phyloP scores from a whole-genome alignment of 64 coral and sea anemone genomes.

The Stichodactyla helianthus region DNA sequence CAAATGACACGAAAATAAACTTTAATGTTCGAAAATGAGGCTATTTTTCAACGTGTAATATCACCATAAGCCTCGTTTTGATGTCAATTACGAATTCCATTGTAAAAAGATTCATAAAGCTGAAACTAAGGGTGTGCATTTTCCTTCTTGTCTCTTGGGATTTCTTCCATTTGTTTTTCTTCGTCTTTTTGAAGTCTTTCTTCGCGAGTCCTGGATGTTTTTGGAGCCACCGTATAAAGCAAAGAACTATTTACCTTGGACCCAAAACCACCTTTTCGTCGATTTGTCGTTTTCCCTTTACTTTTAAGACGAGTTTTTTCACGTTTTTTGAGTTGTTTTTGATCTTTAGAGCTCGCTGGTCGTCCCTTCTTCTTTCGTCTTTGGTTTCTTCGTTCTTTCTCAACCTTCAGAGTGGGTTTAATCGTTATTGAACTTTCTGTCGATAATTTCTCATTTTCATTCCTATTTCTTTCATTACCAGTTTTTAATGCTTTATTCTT shows the following conservation, averaged over 20 bases:
- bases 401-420: background rate
- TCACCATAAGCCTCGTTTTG: background rate
- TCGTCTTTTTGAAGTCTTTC: background rate
- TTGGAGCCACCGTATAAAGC: background rate
- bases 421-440: background rate
- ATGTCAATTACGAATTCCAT: background rate
- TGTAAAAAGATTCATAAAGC: background rate
- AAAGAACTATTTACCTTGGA: background rate
- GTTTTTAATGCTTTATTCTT: background rate
- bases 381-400: background rate
- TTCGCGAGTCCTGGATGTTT: background rate
- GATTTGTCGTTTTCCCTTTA: background rate
- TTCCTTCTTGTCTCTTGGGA: background rate
- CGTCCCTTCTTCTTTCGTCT: background rate
- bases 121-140: background rate
- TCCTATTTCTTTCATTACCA: background rate
- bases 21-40: background rate
- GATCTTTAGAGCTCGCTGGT: background rate
- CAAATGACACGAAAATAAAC: background rate
- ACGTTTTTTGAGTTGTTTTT: background rate
- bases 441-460: background rate
- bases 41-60: background rate
- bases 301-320: background rate
- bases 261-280: background rate
- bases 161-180: background rate